These are phyloP conservation scores for Halichoeres trimaculatus DNA, from an alignment of 2,113 vertebrate species.

Conservation along the genomic window DNA sequence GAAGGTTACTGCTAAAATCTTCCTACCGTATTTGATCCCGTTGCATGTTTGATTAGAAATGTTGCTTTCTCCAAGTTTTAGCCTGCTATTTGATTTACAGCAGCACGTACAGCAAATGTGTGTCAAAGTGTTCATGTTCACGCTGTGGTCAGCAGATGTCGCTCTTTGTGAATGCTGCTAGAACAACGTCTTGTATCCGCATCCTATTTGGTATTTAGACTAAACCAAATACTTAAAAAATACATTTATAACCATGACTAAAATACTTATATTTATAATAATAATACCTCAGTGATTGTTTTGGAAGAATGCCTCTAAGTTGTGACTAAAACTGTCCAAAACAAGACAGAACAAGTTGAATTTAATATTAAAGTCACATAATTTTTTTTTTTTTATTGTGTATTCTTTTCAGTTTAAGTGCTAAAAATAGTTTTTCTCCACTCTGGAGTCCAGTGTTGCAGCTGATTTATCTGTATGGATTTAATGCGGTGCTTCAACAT, in stretches of 20 bases:
- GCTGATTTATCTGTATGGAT: conserved; percentile 68
- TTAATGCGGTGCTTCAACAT: conserved; percentile 78
- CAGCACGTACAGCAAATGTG: conserved; percentile 23
- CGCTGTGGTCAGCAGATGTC: conserved; percentile 79
- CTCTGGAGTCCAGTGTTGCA: conserved; percentile 26
- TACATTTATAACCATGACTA: conserved; percentile 1
- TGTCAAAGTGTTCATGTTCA: conserved; percentile 18
- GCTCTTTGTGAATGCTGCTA: conserved; percentile 73
- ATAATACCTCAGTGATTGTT: not conserved
- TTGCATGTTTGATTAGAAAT: not conserved
- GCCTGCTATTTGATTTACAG: conserved; percentile 14
- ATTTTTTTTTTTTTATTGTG: not conserved
- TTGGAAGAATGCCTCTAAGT: not conserved
- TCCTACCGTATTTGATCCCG: not conserved
- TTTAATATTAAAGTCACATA: too few relatives aligned
- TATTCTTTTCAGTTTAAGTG: not conserved
- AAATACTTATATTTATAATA: not conserved
- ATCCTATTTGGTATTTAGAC: conserved; percentile 44
- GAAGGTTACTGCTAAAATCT: too few relatives aligned
- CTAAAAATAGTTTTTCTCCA: not conserved
- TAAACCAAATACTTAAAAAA: conserved; percentile 18
- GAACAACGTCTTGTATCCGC: conserved; percentile 49
- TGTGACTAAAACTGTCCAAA: not conserved
- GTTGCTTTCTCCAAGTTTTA: not conserved
- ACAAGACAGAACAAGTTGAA: not conserved